phyloP scores from a whole-genome alignment of 2,797 vertebrate species.

The Centropyge bicolor region DNA sequence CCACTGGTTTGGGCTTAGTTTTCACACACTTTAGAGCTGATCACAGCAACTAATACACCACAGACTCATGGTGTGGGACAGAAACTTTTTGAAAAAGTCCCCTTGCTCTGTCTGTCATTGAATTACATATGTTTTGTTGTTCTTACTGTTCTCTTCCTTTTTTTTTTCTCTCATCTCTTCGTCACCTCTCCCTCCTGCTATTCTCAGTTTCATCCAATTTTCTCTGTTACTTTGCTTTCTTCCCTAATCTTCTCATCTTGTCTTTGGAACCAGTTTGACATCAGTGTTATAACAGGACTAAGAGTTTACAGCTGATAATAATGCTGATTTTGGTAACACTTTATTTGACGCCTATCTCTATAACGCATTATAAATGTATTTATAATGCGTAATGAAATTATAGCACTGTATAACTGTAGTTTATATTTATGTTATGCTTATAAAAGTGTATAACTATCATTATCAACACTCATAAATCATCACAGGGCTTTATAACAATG shows the following conservation, averaged over 20 bases:
- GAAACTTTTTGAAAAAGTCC: conserved; percentile 29
- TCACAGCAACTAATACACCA: conserved; percentile 48
- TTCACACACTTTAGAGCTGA: conserved; percentile 50
- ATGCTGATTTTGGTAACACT: background rate
- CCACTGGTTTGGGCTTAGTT: conserved; percentile 37
- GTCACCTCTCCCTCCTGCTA: background rate
- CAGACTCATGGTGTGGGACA: conserved; percentile 19
- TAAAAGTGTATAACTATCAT: too few species aligned
- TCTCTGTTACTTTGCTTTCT: conserved; percentile 7
- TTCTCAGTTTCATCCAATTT: background rate
- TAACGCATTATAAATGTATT: too few species aligned
- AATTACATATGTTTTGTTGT: conserved; percentile 10
- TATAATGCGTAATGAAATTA: too few species aligned
- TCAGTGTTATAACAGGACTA: background rate
- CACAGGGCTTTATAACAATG: too few species aligned
- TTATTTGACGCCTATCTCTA: too few species aligned
- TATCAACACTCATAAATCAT: too few species aligned
- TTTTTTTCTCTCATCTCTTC: background rate
- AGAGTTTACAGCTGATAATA: background rate
- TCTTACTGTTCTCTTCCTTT: background rate
- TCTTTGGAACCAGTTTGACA: background rate
- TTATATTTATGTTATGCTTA: too few species aligned
- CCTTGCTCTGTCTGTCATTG: background rate
- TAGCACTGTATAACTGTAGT: too few species aligned
- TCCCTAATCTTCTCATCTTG: background rate